Base-by-base conservation (phyloP, 30 jellyfish, hydroid and myxozoan genomes). In the Turritopsis dohrnii region DNA sequence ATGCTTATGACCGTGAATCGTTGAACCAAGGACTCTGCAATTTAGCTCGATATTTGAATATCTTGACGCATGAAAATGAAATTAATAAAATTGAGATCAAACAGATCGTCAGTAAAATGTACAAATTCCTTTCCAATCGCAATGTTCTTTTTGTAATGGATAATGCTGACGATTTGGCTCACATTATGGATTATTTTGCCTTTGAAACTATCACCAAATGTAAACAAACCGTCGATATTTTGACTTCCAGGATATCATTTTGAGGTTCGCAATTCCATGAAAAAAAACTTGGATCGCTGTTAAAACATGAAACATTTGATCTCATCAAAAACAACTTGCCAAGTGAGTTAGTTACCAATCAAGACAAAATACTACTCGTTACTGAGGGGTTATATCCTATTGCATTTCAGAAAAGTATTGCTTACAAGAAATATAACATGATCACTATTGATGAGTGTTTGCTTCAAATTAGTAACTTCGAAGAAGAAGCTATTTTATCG, bases 361-460 rank as follows among this genome's bases (percentile, higher is more conserved):
- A 87, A 8, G 69, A 80, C 13, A 8, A 30, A 72, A n/a, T 71
- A 79, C n/a, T 81, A 82, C n/a, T 28, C 31, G 1, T 60, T 25
- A 72, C 74, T 87, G 86, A 86, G 81, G 1, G 75, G 95, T 75
- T 87, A 79, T n/a, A n/a, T 30, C 95, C 95, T 0, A 79, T 87
- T 1, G 95, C 95, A 13, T 31, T 87, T 52, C 95, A 87, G 53
- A 89, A 87, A 66, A 89, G 89, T n/a, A 28, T 87, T 25, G 77
- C 77, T 19, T 69, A 69, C 77, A 69, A 7, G 0, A 69, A 69
- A 19, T 69, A 69, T 21, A n/a, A 23, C 9, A 69, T 69, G 77
- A 69, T 69, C 8, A 69, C 77, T n/a, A 69, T 69, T n/a, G 30
- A 23, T 0, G 86, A 87, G 41, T 87, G 80, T 71, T 52, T 87